A percentile compares a stretch with the other conserved stretches of the same genome.
These are phyloP conservation scores for Synergus itoensis DNA, from an alignment of 2,888 invertebrate species.

Conservation along the genomic window DNA sequence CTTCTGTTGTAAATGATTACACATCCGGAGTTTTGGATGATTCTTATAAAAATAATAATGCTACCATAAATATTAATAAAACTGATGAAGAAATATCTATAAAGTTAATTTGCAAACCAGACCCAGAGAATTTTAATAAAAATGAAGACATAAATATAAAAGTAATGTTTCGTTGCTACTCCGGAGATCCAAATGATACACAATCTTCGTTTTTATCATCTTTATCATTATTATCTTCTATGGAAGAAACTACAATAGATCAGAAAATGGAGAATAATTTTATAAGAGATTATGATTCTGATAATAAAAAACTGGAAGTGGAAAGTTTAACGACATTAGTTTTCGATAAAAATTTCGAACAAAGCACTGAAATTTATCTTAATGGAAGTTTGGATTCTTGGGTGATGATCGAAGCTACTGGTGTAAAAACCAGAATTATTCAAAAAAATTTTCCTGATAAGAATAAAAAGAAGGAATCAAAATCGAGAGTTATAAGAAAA, in stretches of 20 bases:
- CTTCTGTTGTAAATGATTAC: neutral
- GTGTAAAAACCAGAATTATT: slow-evolving; percentile 48
- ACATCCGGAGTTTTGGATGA: neutral
- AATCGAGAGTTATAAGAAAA: neutral
- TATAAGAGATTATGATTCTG: neutral
- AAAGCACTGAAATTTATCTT: slow-evolving; percentile 12
- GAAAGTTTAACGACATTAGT: neutral
- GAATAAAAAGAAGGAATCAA: slow-evolving; percentile 22
- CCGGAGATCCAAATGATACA: slow-evolving; percentile 38
- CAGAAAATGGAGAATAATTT: neutral
- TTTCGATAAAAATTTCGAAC: neutral
- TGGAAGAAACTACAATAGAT: neutral
- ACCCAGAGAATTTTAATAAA: neutral
- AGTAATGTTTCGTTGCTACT: slow-evolving; percentile 49
- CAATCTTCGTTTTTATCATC: neutral
- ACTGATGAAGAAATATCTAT: neutral
- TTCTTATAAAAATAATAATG: neutral
- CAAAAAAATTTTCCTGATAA: slow-evolving; percentile 38
- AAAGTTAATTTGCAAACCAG: neutral
- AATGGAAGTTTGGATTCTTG: slow-evolving; percentile 44
- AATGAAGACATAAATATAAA: neutral
- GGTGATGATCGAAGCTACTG: slow-evolving; percentile 50
- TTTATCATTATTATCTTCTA: neutral
- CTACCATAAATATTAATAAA: neutral
- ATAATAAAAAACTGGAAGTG: neutral